phyloP scores from a whole-genome alignment of 1,140 invertebrate species.

The Drosophila neocordata region DNA sequence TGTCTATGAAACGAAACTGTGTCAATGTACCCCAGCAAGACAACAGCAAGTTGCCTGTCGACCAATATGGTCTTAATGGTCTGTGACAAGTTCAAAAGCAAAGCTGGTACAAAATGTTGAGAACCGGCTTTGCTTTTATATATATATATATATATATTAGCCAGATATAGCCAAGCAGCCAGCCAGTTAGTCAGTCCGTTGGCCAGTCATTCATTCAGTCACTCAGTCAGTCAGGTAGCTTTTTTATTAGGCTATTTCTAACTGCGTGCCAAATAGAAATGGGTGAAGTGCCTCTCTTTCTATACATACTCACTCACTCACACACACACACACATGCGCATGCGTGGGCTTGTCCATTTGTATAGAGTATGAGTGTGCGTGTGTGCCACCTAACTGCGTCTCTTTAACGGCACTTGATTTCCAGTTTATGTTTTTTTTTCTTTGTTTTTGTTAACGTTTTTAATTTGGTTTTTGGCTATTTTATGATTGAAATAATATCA shows the following conservation, averaged over 20 bases:
- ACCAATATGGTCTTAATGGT: conserved; percentile 74
- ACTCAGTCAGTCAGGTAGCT: conserved; percentile 45
- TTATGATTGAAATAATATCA: conserved; percentile 10
- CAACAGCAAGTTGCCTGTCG: conserved; percentile 64
- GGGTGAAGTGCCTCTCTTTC: conserved; percentile 29
- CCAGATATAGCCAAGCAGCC: conserved; percentile 16
- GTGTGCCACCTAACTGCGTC: conserved; percentile 57
- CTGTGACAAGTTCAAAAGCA: conserved; percentile 76
- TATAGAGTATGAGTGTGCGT: conserved; percentile 9
- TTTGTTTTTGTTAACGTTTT: conserved; percentile 23
- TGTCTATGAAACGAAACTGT: conserved; percentile 50
- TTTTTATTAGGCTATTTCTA: conserved; percentile 73
- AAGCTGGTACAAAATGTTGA: conserved; percentile 28
- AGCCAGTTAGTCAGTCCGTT: background rate
- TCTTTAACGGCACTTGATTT: conserved; percentile 66
- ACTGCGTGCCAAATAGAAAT: conserved; percentile 64
- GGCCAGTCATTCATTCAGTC: conserved; percentile 13
- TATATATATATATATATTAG: conserved; percentile 36
- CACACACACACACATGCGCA: background rate
- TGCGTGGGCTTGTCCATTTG: conserved; percentile 47
- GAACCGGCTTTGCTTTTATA: conserved; percentile 57
- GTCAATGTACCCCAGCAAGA: conserved; percentile 68
- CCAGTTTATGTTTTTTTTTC: conserved; percentile 37
- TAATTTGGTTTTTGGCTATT: conserved; percentile 1
- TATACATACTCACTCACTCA: background rate